Percentiles rank a stretch among this genome's conserved stretches.
phyloP scores from a whole-genome alignment of 2,113 vertebrate genomes.

The Collichthys lucidus region DNA sequence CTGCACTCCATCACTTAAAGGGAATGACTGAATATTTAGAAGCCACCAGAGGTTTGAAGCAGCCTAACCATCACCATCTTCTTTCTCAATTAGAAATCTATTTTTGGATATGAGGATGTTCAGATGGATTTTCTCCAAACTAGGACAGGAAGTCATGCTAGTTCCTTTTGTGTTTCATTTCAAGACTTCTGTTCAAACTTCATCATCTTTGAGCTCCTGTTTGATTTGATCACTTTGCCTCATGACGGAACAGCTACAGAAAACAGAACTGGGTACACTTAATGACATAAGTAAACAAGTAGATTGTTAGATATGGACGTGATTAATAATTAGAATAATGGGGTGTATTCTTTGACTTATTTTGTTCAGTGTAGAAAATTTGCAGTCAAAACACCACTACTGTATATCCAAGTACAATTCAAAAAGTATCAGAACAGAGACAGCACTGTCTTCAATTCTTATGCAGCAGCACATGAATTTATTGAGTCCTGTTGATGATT shows the following conservation, averaged over 20 bases:
- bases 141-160: conserved; percentile 59
- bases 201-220: conserved; percentile 8
- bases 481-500: too few relatives aligned
- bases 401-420: too few relatives aligned
- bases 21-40: conserved; percentile 22
- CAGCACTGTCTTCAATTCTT: too few relatives aligned
- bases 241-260: background rate
- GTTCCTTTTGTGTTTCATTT: conserved; percentile 56
- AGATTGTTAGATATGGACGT: background rate
- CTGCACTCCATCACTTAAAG: background rate
- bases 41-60: conserved; percentile 25
- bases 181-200: conserved; percentile 14
- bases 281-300: background rate
- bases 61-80: conserved; percentile 6
- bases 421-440: too few relatives aligned
- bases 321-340: background rate
- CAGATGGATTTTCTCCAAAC: conserved; percentile 55
- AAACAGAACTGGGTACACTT: conserved; percentile 4
- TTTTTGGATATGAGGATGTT: conserved; percentile 48
- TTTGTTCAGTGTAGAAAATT: too few relatives aligned
- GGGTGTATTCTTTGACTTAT: background rate
- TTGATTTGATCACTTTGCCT: conserved; percentile 21
- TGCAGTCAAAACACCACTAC: too few relatives aligned
- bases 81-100: conserved; percentile 61
- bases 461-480: too few relatives aligned